Evolutionary conservation across 1,140 invertebrate genomes (phyloP), one percentile per base, ranked within the genome.

Genomic region (Caenorhabditis remanei): DNA sequence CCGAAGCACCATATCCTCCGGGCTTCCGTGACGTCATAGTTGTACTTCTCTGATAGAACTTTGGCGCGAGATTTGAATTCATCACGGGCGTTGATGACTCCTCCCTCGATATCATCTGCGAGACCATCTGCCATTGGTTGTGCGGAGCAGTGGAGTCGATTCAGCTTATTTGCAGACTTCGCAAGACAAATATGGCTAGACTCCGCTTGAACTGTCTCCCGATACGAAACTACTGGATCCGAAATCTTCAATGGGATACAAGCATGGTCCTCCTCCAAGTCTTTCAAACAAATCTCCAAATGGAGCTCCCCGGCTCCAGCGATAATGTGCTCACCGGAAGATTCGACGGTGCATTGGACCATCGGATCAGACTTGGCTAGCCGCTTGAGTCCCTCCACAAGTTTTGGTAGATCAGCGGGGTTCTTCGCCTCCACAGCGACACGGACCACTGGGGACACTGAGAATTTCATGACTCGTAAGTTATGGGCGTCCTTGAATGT

Each of bases 1-100:
- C 98, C 98, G 94, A 99, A 99, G 93, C 96, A 97, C 98, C 98
- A 99, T 94, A 99, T 99, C 94, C 99, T 99, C 94, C 98, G 95
- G 96, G 97, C 97, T 94, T 99, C 98, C 53, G 96, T 98, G 13
- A 98, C 95, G 94, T 99, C 98, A 92, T 97, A 99, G 83, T 97
- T 96, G 94, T 97, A 99, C 90, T 98, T 98, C 86, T 99, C 98
- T 88, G 95, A 95, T 86, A 99, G 94, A 92, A 97, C 97, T 94
- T 99, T 98, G 92, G 96, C 97, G 93, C 98, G 96, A 41, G 95
- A 95, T 94, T 99, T 99, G 94, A 98, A 96, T 93, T 99, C 98
- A 93, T 99, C 97, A 93, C 97, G 95, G 86, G 97, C 95, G 92
- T 96, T 97, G 3, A 99, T 96, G 9, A 96, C 95, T 87, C 97